phyloP scores from a whole-genome alignment of 2,113 vertebrate species.

The Pterophyllum scalare region DNA sequence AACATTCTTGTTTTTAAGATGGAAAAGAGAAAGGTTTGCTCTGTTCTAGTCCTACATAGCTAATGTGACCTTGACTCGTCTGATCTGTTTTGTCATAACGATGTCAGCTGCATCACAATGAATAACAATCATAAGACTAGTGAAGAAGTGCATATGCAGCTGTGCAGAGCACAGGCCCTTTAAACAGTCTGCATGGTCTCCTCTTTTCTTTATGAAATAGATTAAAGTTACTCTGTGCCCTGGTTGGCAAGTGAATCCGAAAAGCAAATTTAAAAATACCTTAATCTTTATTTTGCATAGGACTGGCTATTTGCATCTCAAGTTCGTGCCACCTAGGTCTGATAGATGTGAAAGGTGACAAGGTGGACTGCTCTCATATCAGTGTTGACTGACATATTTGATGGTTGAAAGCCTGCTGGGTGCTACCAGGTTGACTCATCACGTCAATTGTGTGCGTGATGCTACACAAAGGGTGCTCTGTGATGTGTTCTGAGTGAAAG shows the following conservation, averaged over 20 bases:
- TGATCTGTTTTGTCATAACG: constrained; percentile 37
- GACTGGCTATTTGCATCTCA: constrained; percentile 29
- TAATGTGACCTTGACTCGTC: constrained; percentile 23
- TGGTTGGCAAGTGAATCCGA: background rate
- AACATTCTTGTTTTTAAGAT: background rate
- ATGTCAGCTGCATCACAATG: constrained; percentile 41
- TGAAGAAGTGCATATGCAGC: constrained; percentile 18
- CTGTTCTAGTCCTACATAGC: background rate
- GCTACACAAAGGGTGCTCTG: background rate
- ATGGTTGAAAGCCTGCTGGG: constrained; percentile 5
- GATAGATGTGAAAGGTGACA: constrained; percentile 2
- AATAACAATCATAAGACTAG: constrained; percentile 43
- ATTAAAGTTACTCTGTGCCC: background rate
- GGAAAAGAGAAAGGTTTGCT: background rate
- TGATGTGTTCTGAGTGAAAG: background rate
- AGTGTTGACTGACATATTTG: constrained; percentile 6
- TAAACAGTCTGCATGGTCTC: background rate
- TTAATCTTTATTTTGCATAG: constrained; percentile 12
- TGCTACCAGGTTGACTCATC: constrained; percentile 30
- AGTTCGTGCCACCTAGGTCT: background rate
- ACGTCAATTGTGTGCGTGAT: background rate
- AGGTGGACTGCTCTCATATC: background rate
- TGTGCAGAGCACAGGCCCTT: background rate
- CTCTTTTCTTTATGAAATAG: background rate
- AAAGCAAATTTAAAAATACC: background rate